phyloP scores from a whole-genome alignment of 1,140 invertebrate species.

The Helicoverpa armigera region DNA sequence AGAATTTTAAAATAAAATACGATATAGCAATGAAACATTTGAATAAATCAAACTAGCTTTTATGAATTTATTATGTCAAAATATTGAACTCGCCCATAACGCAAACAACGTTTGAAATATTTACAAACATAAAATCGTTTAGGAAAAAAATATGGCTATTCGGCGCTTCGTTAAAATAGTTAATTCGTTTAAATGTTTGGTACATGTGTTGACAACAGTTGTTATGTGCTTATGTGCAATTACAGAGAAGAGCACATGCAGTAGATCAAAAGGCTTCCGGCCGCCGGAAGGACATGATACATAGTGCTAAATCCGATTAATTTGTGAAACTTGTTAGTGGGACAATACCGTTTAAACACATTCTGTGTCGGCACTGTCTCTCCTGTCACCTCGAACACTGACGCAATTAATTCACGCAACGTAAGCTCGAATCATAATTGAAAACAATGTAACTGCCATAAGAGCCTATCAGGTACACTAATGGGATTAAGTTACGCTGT shows the following conservation, averaged over 20 bases:
- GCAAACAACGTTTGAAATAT: conserved; percentile 14
- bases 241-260: conserved; percentile 23
- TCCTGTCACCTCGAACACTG: conserved; percentile 46
- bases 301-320: conserved; percentile 72
- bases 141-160: not conserved
- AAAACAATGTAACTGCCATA: conserved; percentile 39
- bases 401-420: conserved; percentile 53
- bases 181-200: not conserved
- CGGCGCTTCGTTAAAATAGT: not conserved
- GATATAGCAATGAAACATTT: conserved; percentile 14
- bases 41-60: conserved; percentile 15
- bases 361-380: conserved; percentile 59
- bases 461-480: conserved; percentile 30
- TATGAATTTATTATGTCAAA: conserved; percentile 36
- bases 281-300: conserved; percentile 64
- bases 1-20: conserved; percentile 27
- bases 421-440: conserved; percentile 50
- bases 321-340: conserved; percentile 66
- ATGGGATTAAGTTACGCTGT: conserved; percentile 28
- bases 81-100: not conserved
- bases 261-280: conserved; percentile 51
- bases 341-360: conserved; percentile 71
- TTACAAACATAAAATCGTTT: conserved; percentile 5
- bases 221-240: not conserved
- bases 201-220: not conserved